phyloP scores from a whole-genome alignment of 2,797 vertebrate genomes.

The Heliangelus exortis region DNA sequence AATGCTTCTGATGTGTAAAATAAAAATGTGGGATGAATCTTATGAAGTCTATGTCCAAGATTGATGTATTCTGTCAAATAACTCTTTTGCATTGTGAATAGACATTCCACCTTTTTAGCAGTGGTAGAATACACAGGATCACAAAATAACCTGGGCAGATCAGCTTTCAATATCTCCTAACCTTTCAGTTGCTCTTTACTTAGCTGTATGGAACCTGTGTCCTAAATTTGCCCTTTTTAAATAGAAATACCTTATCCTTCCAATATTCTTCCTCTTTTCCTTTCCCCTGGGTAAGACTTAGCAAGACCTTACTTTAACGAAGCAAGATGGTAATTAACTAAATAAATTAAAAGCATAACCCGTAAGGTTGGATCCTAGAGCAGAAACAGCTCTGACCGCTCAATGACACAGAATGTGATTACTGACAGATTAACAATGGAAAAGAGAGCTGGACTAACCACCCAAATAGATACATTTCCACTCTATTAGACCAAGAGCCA shows the following conservation, averaged over 20 bases:
- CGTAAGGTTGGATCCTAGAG: neutral
- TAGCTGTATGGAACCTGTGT: neutral
- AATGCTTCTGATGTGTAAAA: neutral
- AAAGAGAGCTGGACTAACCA: slow-evolving; percentile 57
- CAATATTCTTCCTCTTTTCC: neutral
- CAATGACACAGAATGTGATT: slow-evolving; percentile 39
- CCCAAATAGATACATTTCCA: slow-evolving; percentile 51
- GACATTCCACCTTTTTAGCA: neutral
- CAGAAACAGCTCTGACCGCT: slow-evolving; percentile 46
- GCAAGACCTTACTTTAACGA: neutral
- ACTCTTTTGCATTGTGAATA: neutral
- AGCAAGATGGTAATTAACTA: neutral
- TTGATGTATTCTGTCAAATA: neutral
- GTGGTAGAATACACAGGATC: neutral
- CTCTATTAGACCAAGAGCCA: slow-evolving; percentile 29
- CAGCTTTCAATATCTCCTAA: neutral
- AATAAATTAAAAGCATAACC: neutral
- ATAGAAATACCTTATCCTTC: neutral
- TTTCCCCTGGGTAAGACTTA: neutral
- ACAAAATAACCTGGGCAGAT: neutral
- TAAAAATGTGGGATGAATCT: neutral
- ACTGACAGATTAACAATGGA: slow-evolving; percentile 43
- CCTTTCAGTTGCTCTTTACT: neutral
- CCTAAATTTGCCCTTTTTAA: neutral
- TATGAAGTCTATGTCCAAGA: neutral